Evolutionary conservation across 1,140 invertebrate species (phyloP).

Genomic region (Zaprionus vittiger): DNA sequence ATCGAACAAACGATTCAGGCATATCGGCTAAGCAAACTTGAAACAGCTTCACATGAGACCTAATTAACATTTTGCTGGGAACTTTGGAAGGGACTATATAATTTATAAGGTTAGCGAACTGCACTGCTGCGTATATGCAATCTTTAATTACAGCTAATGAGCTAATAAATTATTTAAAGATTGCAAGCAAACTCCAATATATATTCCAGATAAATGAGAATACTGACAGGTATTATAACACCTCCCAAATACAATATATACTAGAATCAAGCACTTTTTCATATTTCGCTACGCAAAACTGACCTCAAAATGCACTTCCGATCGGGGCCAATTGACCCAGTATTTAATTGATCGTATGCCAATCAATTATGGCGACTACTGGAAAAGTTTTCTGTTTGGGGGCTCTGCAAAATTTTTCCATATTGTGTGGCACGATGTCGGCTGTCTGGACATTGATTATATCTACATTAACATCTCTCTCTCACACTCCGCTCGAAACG

Average conservation of each 20-base stretch:
- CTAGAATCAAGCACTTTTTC: background rate
- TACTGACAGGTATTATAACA: background rate
- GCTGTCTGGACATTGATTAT: slow-evolving; percentile 57
- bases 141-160: slow-evolving; percentile 20
- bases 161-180: slow-evolving; percentile 12
- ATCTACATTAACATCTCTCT: slow-evolving; percentile 49
- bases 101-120: slow-evolving; percentile 22
- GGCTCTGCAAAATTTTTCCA: slow-evolving; percentile 41
- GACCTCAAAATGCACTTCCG: background rate
- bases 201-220: background rate
- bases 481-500: slow-evolving; percentile 13
- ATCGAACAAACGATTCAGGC: background rate
- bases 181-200: background rate
- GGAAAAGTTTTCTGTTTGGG: slow-evolving; percentile 4
- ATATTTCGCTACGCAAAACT: background rate
- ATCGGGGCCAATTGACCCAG: slow-evolving; percentile 26
- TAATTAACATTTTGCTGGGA: slow-evolving; percentile 7
- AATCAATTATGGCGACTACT: slow-evolving; percentile 1
- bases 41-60: background rate
- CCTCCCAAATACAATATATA: background rate
- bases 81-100: slow-evolving; percentile 13
- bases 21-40: background rate
- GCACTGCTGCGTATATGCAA: background rate
- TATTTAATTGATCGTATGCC: background rate
- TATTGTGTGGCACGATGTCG: slow-evolving; percentile 48